phyloP scores from a whole-genome alignment of 2,888 invertebrate species.

The Drosophila buzzatii region DNA sequence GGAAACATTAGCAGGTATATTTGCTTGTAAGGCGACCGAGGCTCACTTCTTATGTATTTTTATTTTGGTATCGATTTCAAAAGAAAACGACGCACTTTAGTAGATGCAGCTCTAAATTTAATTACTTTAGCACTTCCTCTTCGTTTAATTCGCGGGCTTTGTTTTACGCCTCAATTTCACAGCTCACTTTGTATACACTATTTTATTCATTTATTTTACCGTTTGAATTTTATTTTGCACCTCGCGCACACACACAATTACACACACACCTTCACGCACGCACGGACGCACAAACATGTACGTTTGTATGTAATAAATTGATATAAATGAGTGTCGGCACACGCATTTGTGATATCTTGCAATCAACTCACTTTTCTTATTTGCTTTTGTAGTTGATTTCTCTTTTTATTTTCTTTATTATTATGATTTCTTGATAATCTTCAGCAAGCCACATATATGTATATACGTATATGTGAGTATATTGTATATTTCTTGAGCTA shows the following conservation, averaged over 20 bases:
- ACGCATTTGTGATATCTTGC: conserved; percentile 65
- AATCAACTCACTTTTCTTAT: conserved; percentile 46
- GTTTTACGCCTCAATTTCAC: conserved; percentile 75
- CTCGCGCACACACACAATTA: conserved; percentile 41
- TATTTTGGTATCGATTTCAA: conserved; percentile 81
- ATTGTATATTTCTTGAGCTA: conserved; percentile 31
- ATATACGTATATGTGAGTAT: conserved; percentile 15
- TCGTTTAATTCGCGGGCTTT: conserved; percentile 68
- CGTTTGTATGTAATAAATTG: conserved; percentile 28
- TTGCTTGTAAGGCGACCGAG: conserved; percentile 44
- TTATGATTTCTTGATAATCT: conserved; percentile 27
- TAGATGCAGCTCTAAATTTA: conserved; percentile 51
- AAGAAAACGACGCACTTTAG: conserved; percentile 79
- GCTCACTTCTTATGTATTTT: conserved; percentile 64
- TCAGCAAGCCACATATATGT: conserved; percentile 8
- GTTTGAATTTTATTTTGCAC: conserved; percentile 68
- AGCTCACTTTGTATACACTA: conserved; percentile 56
- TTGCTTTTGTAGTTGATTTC: not conserved
- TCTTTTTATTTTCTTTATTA: conserved; percentile 14
- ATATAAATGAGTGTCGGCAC: conserved; percentile 41
- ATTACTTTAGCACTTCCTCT: conserved; percentile 35
- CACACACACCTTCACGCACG: conserved; percentile 19
- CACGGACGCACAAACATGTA: conserved; percentile 23
- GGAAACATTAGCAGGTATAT: conserved; percentile 24
- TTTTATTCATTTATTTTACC: conserved; percentile 63